Evolutionary conservation across 2,113 vertebrate genomes (phyloP).

Genomic region (Lepisosteus oculatus): DNA sequence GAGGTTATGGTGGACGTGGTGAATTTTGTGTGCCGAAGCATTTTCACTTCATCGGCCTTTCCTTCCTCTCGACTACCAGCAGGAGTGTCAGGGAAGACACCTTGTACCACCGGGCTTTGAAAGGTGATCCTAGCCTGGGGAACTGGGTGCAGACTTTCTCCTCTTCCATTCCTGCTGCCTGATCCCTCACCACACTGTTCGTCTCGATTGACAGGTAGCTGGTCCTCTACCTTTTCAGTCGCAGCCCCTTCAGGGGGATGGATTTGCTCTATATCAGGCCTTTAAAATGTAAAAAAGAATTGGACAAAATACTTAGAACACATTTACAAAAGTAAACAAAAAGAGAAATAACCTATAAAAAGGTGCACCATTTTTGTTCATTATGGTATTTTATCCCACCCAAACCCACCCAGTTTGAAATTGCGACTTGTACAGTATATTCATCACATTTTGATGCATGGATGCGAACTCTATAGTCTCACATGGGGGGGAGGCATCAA

Average conservation of each 20-base stretch:
- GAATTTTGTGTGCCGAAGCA: constrained; percentile 6
- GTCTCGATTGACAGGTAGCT: too few relatives aligned
- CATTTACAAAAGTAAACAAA: neutral
- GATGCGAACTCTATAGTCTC: too few relatives aligned
- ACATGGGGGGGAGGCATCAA: too few relatives aligned
- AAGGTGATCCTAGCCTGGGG: constrained; percentile 19
- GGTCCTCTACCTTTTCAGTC: neutral
- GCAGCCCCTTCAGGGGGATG: neutral
- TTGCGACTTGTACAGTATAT: too few relatives aligned
- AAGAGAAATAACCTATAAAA: neutral
- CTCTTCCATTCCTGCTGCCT: constrained; percentile 7
- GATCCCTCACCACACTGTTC: neutral
- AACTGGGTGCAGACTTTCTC: neutral
- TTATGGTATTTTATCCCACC: too few relatives aligned
- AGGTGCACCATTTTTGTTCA: too few relatives aligned
- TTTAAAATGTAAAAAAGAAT: neutral
- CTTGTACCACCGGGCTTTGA: constrained; percentile 28
- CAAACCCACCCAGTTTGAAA: too few relatives aligned
- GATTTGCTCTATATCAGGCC: neutral
- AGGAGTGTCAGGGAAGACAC: constrained; percentile 20
- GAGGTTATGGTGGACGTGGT: neutral
- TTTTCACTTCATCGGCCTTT: constrained; percentile 8
- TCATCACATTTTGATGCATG: too few relatives aligned
- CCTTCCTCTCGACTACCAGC: constrained; percentile 8
- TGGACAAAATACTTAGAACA: neutral